Evolutionary conservation across 2,113 vertebrate species (phyloP), one percentile per base, ranked within the genome.

Genomic region (Pterophyllum scalare): DNA sequence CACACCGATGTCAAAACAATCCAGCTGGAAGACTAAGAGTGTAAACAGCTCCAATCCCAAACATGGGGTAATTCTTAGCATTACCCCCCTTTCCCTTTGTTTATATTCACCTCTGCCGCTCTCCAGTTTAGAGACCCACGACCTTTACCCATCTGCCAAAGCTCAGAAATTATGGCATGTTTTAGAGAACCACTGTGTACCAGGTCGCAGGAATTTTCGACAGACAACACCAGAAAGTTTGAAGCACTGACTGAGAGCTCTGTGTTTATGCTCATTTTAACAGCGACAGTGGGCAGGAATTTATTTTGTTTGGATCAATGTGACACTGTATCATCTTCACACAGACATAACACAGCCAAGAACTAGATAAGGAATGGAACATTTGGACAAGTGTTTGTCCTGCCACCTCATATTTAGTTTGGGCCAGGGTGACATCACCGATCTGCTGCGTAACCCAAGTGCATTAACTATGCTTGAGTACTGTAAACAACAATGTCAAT

Each of bases 341-440:
- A 38, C 88, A 59, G 86, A 88, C 59, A 90, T 76, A 77, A 87
- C 74, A 59, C 60, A n/a, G 90, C 87, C 81, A 81, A 90, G 85
- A 88, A 85, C 92, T 94, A 81, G 92, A 95, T 91, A 92, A 94
- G 94, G 93, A 88, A 95, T 91, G 93, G 94, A 95, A 95, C 89
- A 90, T 93, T 94, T 85, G 75, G 86, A 83, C 59, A 80, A 87
- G 87, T 84, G 85, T 87, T 93, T 90, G 90, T 86, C 80, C 84
- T 60, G 84, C 77, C 83, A 84, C 89, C 81, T 89, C 86, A 88
- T 88, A 56, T 86, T 88, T 88, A 85, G 85, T 86, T 89, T 84
- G 89, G 80, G 75, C n/a, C n/a, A 3, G 1, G 9, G 72, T 91
- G 90, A 93, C 91, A 84, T 91, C 85, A 86, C 67, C 54, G 67